Evolutionary conservation across 2,797 vertebrate species (phyloP).

Genomic region (Corythornis leucogaster): DNA sequence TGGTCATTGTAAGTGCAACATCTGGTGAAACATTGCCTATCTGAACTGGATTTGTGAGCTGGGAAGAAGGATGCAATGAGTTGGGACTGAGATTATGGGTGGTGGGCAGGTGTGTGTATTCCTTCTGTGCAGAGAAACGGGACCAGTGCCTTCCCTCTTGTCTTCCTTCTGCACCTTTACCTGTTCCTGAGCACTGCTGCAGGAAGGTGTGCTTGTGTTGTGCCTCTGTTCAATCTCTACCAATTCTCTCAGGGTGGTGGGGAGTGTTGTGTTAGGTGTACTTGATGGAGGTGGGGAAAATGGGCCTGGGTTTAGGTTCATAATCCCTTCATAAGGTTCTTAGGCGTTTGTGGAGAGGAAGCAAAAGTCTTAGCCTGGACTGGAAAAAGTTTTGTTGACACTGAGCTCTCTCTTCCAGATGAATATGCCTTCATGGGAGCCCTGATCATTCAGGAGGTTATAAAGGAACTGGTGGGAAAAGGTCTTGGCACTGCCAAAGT

Average conservation of each 20-base stretch:
- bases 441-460: conserved; percentile 94
- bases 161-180: not conserved
- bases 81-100: not conserved
- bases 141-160: not conserved
- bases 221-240: not conserved
- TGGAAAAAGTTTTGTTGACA: not conserved
- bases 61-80: not conserved
- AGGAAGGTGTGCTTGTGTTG: not conserved
- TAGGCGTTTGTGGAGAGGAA: not conserved
- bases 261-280: not conserved
- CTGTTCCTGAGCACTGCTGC: not conserved
- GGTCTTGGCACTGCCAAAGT: conserved; percentile 94
- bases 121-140: not conserved
- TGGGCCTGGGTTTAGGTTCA: not conserved
- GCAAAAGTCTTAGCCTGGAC: not conserved
- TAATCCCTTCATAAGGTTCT: not conserved
- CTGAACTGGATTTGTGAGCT: not conserved
- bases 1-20: not conserved
- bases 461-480: conserved; percentile 90
- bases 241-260: not conserved
- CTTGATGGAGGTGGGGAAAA: not conserved
- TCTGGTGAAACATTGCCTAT: not conserved
- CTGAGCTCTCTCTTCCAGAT: conserved; percentile 71
- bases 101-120: not conserved
- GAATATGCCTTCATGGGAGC: conserved; percentile 97